Evolutionary conservation across 2,888 invertebrate species (phyloP), one percentile per base, ranked within the genome.

Genomic region (Melanostoma scalare): DNA sequence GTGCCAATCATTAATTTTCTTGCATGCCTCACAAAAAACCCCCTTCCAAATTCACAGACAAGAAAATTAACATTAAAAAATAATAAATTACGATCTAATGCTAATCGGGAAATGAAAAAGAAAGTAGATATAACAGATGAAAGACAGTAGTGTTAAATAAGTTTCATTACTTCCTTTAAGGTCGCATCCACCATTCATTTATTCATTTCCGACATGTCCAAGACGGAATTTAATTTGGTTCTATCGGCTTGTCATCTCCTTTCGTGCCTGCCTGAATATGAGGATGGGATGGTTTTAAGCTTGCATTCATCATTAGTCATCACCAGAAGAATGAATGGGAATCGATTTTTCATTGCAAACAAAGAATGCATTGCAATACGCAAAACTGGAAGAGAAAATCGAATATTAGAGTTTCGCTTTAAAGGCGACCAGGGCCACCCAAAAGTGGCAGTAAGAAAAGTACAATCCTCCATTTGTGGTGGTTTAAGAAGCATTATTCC

Each of bases 31-130:
- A 48, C 60, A 69, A 55, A 55, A 52, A 42, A 53, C 46, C 38
- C 68, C 55, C 6, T 56, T 67, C 61, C 10, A 44, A 31, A 36
- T 38, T 36, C 38, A n/a, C 1, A 30, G 58, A 46, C 36, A 76
- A 85, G 76, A 80, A 85, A 85, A 85, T 85, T 85, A 85, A 76
- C 85, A 85, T 85, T 76, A 77, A 58, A 67, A 73, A 75, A 6
- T 50, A 73, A 80, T 85, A 80, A 85, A 85, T 85, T 63, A 63
- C 53, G 31, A 46, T 61, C 52, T 36, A 53, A 61, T 72, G 31
- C 36, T 30, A 6, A 30, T 30, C 3, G 35, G 50, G n/a, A 35
- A 6, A 52, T 40, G 40, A 52, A 30, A 1, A 61, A 8, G 30
- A 9, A 56, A 6, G 30, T 38, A 48, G 9, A 20, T 20, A 20